Base-by-base conservation (phyloP, 1,140 invertebrate genomes). In the Ephestia elutella region DNA sequence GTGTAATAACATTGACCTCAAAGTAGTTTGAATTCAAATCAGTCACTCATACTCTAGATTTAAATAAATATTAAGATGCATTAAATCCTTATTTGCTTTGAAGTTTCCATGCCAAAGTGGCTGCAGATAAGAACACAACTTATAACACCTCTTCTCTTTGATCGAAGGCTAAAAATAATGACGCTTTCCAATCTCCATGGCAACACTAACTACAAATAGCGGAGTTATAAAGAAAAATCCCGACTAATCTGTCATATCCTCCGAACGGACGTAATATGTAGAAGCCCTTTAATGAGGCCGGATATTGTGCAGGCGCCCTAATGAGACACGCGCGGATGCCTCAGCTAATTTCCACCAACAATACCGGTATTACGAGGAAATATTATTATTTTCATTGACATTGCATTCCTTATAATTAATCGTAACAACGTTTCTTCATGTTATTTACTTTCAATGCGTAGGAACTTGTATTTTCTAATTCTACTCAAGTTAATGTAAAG, bases 221-320 rank as follows among this genome's bases (percentile, higher is more conserved):
- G 21, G 21, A 2, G 32, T 9, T 50, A 20, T 7, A n/a, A 53
- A 70, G 70, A 81, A 76, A 82, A 73, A 82, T 86, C 65, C 70
- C 60, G 63, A 58, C 53, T 67, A 69, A 78, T 84, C 73, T 72
- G 70, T 80, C 74, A 79, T 71, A 74, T 74, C 66, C 70, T 69
- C 35, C 57, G 51, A 68, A 66, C 70, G 80, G 68, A 82, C 53
- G 67, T 69, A 73, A 70, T 66, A 68, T 66, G 38, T 61, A 61
- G 56, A 65, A 60, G 71, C 62, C 71, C 69, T 83, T 76, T 82
- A 82, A 86, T 84, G 83, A 83, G 70, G 57, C 78, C 77, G 83
- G 81, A 84, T 76, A 81, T 82, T 70, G 71, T 55, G 56, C 65
- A 63, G 57, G 62, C 56, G 18, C 66, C 70, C 68, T 86, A 84